These are phyloP conservation scores for Nebria brevicollis DNA, from an alignment of 2,888 invertebrate species.

Conservation along the genomic window DNA sequence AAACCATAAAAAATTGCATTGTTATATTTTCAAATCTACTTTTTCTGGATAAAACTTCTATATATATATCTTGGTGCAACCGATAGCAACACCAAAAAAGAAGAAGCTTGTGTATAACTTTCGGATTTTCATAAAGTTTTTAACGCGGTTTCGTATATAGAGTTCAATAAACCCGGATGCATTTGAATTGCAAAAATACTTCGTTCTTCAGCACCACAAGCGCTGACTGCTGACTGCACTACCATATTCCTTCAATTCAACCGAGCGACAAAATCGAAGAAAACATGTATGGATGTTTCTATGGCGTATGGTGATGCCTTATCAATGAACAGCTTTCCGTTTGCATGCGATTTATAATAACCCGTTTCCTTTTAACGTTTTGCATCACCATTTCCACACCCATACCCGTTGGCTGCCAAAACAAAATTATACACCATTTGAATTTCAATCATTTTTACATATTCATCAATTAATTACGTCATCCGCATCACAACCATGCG, in stretches of 20 bases:
- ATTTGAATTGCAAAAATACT: conserved; percentile 38
- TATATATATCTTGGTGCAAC: conserved; percentile 10
- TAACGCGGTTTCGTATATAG: conserved; percentile 18
- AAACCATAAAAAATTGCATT: no score
- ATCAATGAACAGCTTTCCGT: neutral
- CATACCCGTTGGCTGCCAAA: neutral
- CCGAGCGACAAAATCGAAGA: neutral
- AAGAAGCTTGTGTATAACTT: neutral
- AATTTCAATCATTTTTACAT: neutral
- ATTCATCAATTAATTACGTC: neutral
- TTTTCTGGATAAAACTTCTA: no score
- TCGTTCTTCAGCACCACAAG: conserved; percentile 25
- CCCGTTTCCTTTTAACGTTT: neutral
- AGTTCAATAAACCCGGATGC: conserved; percentile 39
- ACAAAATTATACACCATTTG: neutral
- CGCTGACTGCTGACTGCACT: neutral
- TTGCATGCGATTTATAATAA: conserved; percentile 1
- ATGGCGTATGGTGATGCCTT: neutral
- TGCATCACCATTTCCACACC: neutral
- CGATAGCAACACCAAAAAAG: conserved; percentile 19
- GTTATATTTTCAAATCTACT: no score
- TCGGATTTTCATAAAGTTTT: neutral
- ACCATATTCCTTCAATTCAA: neutral
- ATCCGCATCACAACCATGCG: no score
- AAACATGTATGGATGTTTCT: neutral